A percentile compares a stretch with the other conserved stretches of the same genome.
phyloP scores from a whole-genome alignment of 2,797 vertebrate species.

The Aldrovandia affinis region DNA sequence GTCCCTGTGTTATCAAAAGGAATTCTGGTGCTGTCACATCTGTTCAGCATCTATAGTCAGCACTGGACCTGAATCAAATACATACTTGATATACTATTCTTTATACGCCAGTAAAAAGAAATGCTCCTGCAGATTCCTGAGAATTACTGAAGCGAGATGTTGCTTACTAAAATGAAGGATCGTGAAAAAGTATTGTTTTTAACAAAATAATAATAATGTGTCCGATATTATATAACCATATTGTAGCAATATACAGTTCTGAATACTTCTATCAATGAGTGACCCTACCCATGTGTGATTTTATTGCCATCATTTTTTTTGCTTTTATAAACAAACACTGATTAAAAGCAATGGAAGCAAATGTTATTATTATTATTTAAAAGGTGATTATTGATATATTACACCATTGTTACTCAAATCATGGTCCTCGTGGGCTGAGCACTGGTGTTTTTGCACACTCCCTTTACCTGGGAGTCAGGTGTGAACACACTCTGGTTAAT shows the following conservation, averaged over 20 bases:
- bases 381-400: not conserved
- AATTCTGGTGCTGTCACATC: not conserved
- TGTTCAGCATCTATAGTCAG: not conserved
- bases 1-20: not conserved
- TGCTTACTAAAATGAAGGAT: not conserved
- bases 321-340: not conserved
- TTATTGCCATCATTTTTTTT: not conserved
- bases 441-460: too few relatives aligned
- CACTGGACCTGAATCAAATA: not conserved
- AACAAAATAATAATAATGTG: not conserved
- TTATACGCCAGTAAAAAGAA: not conserved
- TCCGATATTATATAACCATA: not conserved
- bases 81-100: not conserved
- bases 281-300: not conserved
- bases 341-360: not conserved
- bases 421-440: too few relatives aligned
- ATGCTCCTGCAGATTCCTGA: not conserved
- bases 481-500: too few relatives aligned
- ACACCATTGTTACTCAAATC: not conserved
- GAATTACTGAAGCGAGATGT: not conserved
- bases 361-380: not conserved
- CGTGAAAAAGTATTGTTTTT: not conserved
- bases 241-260: not conserved
- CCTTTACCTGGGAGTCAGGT: too few relatives aligned
- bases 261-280: not conserved